A percentile compares a stretch with the other conserved stretches of the same genome.
Conservation (phyloP, 1,140 invertebrate species). For the Whitmania pigra region DNA sequence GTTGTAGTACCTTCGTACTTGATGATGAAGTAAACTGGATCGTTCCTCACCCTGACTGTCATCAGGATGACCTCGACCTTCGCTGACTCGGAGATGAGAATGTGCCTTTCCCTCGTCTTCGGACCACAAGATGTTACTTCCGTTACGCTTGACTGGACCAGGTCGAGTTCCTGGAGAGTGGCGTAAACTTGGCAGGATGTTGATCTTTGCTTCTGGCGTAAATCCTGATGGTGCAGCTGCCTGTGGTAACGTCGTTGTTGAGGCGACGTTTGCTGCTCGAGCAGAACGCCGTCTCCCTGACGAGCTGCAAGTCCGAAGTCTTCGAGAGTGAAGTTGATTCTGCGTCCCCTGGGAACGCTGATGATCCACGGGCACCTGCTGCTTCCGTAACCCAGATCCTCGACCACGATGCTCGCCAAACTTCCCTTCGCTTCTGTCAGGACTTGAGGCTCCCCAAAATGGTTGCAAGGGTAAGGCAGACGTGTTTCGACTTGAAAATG, state of each 20-base stretch:
- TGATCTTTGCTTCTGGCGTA: background rate
- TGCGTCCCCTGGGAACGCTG: conserved; percentile 9
- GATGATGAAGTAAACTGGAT: conserved; percentile 18
- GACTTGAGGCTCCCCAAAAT: conserved; percentile 3
- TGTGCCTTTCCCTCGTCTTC: conserved; percentile 9
- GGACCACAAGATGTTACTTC: conserved; percentile 17
- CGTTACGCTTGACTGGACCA: background rate
- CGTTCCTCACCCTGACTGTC: background rate
- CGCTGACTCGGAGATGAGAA: conserved; percentile 18
- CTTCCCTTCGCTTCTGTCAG: conserved; percentile 9
- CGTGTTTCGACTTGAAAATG: conserved; percentile 12
- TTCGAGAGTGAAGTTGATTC: conserved; percentile 23
- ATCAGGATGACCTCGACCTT: conserved; percentile 20
- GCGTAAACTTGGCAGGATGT: conserved; percentile 18
- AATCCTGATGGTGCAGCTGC: background rate
- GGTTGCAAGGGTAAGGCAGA: conserved; percentile 13
- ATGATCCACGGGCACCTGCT: conserved; percentile 22
- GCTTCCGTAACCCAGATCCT: conserved; percentile 16
- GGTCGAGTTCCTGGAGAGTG: conserved; percentile 10
- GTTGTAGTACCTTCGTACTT: conserved; percentile 19
- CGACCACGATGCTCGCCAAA: conserved; percentile 21
- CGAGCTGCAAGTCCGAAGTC: conserved; percentile 16
- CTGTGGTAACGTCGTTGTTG: background rate
- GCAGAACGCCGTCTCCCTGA: background rate
- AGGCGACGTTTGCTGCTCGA: background rate